phyloP scores from a whole-genome alignment of 2,797 vertebrate genomes.

The Bradypodion ventrale region DNA sequence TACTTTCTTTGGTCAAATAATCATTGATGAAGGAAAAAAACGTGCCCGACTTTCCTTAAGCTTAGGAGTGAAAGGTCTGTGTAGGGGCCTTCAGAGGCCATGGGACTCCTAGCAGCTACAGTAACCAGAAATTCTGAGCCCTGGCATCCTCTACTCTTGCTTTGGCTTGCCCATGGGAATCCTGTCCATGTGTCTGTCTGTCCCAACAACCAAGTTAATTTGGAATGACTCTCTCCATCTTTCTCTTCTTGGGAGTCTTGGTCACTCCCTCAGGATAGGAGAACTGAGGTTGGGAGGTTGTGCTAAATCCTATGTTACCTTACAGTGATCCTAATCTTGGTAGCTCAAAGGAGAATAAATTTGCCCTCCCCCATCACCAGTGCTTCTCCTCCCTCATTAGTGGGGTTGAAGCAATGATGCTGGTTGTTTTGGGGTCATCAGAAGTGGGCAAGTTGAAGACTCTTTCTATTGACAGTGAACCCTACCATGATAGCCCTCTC shows the following conservation, averaged over 20 bases:
- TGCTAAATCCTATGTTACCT: neutral
- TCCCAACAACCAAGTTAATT: neutral
- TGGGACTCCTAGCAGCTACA: neutral
- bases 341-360: neutral
- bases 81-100: neutral
- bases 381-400: too few species aligned
- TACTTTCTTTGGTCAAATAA: neutral
- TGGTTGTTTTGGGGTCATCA: too few species aligned
- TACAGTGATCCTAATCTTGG: neutral
- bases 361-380: neutral
- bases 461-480: too few species aligned
- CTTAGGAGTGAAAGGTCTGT: neutral
- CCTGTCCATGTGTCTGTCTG: neutral
- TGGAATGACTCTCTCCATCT: too few species aligned
- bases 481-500: too few species aligned
- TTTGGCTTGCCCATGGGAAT: neutral
- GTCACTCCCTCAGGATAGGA: neutral
- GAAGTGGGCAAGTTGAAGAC: too few species aligned
- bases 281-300: neutral
- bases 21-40: neutral
- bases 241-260: neutral
- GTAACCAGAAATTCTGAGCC: neutral
- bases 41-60: neutral
- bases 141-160: neutral
- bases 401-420: too few species aligned